Percentiles rank a stretch among this genome's conserved stretches.
These are phyloP conservation scores for Pagetopsis macropterus DNA, from an alignment of 2,797 vertebrate species.

Conservation along the genomic window DNA sequence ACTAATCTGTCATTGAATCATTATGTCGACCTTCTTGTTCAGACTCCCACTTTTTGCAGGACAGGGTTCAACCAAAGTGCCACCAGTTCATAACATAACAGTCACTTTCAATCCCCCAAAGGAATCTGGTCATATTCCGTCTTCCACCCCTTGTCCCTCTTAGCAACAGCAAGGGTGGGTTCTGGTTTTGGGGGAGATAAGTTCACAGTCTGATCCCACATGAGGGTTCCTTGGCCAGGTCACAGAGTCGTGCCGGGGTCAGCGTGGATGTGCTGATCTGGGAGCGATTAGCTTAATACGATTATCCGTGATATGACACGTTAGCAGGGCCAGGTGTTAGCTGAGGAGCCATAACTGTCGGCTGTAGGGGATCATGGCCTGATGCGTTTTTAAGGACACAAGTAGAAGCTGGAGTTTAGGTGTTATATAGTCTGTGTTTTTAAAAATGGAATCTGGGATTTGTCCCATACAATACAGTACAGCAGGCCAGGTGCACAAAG, in stretches of 20 bases:
- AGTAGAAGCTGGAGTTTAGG: slow-evolving; percentile 1
- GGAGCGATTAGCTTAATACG: slow-evolving; percentile 75
- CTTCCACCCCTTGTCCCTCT: not conserved
- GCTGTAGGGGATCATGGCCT: slow-evolving; percentile 20
- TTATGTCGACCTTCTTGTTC: slow-evolving; percentile 3
- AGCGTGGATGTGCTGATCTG: slow-evolving; percentile 69
- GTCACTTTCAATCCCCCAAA: slow-evolving; percentile 32
- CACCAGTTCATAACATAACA: slow-evolving; percentile 44
- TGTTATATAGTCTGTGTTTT: slow-evolving; percentile 28
- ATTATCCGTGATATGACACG: slow-evolving; percentile 74
- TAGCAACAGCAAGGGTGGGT: slow-evolving; percentile 49
- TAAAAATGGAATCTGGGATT: slow-evolving; percentile 6
- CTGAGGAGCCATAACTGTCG: slow-evolving; percentile 23
- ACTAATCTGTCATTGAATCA: slow-evolving; percentile 12
- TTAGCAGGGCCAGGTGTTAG: slow-evolving; percentile 71
- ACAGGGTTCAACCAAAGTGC: slow-evolving; percentile 52
- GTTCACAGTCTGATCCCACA: slow-evolving; percentile 59
- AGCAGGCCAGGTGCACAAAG: not conserved
- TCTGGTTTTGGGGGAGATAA: slow-evolving; percentile 54
- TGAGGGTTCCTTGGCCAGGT: slow-evolving; percentile 65
- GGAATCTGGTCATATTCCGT: slow-evolving; percentile 48
- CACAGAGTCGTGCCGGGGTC: slow-evolving; percentile 63
- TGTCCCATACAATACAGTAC: not conserved
- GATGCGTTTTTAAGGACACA: slow-evolving; percentile 22
- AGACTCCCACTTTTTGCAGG: not conserved